These are phyloP conservation scores for Epizoanthus illoricatus DNA, from an alignment of 92 coral and sea anemone species.

Conservation along the genomic window DNA sequence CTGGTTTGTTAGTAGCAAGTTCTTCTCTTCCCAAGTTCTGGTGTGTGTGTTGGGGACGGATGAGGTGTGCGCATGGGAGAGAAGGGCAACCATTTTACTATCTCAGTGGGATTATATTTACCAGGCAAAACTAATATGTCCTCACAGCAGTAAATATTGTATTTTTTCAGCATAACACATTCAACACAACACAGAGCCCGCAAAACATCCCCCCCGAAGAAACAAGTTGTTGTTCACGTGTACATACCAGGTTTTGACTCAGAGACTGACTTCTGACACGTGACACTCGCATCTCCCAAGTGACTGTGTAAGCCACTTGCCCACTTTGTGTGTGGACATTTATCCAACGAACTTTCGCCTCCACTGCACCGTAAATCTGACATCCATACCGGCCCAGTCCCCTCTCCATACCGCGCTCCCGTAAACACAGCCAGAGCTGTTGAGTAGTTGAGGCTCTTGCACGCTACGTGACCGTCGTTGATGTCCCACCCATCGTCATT, in stretches of 20 bases:
- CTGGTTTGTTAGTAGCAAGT: too few species aligned
- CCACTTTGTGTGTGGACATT: constrained; percentile 15
- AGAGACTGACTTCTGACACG: neutral
- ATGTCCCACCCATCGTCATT: constrained; percentile 28
- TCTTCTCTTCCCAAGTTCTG: too few species aligned
- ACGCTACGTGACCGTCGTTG: constrained; percentile 31
- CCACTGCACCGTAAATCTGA: constrained; percentile 24
- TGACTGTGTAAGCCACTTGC: constrained; percentile 6
- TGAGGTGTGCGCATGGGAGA: too few species aligned
- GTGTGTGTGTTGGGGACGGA: too few species aligned
- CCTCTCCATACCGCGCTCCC: constrained; percentile 27
- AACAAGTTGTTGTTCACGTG: too few species aligned
- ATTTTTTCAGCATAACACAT: too few species aligned
- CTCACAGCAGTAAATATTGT: too few species aligned
- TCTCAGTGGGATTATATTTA: too few species aligned
- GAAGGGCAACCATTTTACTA: too few species aligned
- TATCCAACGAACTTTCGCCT: constrained; percentile 26
- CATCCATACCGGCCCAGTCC: constrained; percentile 32
- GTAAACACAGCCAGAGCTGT: constrained; percentile 8
- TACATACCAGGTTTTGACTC: constrained; percentile 2
- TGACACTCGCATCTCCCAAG: constrained; percentile 9
- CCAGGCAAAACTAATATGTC: too few species aligned
- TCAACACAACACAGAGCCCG: too few species aligned
- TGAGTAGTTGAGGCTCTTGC: constrained; percentile 29
- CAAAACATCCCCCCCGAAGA: too few species aligned